Base-by-base conservation (phyloP, 2,797 vertebrate species). In the Limosa lapponica region DNA sequence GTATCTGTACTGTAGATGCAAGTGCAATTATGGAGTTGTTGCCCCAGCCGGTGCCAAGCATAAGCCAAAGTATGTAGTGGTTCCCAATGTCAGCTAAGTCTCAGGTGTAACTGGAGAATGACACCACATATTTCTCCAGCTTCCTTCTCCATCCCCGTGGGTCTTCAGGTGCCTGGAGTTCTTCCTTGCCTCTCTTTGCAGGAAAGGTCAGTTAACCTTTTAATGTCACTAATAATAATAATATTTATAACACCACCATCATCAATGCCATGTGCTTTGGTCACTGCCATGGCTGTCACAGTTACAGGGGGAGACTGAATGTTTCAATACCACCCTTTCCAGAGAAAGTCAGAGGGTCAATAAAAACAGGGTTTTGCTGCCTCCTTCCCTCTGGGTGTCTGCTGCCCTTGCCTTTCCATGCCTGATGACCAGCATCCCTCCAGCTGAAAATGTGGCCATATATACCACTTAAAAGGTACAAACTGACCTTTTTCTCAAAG, bases 381-480 rank as follows among this genome's bases (percentile, higher is more conserved):
- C 18, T 59, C 19, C 19, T 46, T 80, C 20, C 19, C 4, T 55
- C 13, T 46, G 25, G 6, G 10, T 37, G 4, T 46, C 25, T 71
- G 19, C 34, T 41, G 16, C 16, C 24, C 61, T 58, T 77, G 7
- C 6, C 11, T 51, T 86, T 36, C 20, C 22, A 43, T 1, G 1
- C 3, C 25, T 48, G 23, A 22, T 52, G 32, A 62, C 11, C 8
- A 74, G 39, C 2, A 7, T 7, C 34, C 7, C 32, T 85, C 16
- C 11, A 49, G 22, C 4, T 57, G 52, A 78, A 81, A 82, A 70
- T 0, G 0, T 14, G 20, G 7, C n/a, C 17, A 13, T 55, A 22
- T 1, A 20, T 25, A 48, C 3, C 6, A 52, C 2, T 2, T 7
- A 23, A 9, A 77, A 28, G 10, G 13, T n/a, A 67, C 0, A 1